These are phyloP conservation scores for Dolichotis patagonum DNA, from an alignment of 2,113 vertebrate species.

Conservation along the genomic window DNA sequence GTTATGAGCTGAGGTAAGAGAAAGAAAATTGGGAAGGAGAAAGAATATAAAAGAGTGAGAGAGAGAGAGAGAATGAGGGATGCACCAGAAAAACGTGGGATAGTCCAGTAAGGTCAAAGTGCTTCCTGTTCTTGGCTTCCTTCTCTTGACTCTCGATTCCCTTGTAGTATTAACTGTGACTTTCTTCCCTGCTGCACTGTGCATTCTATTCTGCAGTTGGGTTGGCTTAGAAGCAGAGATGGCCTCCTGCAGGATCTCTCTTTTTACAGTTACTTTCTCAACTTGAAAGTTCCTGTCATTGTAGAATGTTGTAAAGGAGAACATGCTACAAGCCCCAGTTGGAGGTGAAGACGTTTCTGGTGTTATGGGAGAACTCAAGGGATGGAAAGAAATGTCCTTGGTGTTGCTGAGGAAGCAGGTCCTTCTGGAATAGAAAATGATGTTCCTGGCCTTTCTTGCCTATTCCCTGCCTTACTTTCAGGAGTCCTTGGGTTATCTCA, in stretches of 20 bases:
- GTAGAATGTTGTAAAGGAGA: background rate
- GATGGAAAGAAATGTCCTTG: background rate
- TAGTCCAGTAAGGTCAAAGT: background rate
- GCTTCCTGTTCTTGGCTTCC: no score
- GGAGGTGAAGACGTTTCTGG: background rate
- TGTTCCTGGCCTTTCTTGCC: background rate
- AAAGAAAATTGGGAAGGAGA: background rate
- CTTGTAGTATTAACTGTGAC: background rate
- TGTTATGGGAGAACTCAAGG: background rate
- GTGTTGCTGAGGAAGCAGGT: background rate
- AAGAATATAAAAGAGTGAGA: background rate
- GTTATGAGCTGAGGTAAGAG: background rate
- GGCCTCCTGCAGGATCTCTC: background rate
- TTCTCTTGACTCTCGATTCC: fast-evolving
- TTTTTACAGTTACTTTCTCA: background rate
- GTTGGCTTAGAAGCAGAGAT: background rate
- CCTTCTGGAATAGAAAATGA: background rate
- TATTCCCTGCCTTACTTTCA: background rate
- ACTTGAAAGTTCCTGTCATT: background rate
- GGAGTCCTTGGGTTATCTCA: background rate
- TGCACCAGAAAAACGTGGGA: background rate
- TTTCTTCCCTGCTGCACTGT: background rate
- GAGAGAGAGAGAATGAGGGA: background rate
- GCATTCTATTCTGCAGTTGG: background rate
- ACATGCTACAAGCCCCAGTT: no score